Base-by-base conservation (phyloP, 92 coral and sea anemone genomes). In the Plumapathes pennacea region DNA sequence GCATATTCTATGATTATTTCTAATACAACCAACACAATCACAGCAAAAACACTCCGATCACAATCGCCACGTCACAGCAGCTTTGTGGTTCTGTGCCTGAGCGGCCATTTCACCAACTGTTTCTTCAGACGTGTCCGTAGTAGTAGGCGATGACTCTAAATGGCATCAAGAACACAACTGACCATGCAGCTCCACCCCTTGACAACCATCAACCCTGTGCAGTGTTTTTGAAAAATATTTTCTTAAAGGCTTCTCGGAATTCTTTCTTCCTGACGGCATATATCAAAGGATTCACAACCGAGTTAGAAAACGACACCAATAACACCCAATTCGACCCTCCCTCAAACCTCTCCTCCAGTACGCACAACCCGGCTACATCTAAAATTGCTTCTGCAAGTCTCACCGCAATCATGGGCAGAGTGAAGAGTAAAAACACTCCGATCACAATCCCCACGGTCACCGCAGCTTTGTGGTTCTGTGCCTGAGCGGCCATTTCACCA, bases 241-340 rank as follows among this genome's bases (percentile, higher is more conserved):
- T n/a, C n/a, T 65, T 65, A 29, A 65, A 52, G 0, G 72, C 51
- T 8, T 26, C 62, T 39, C 41, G 47, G 31, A 50, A 65, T 65
- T 65, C 72, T 17, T 20, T 38, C 53, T 65, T 65, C 38, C 72
- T 36, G 17, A 46, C 62, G 2, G 72, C 72, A 42, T 65, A 65
- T 21, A 65, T 50, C 72, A 60, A 65, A 15, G 72, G 72, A 51
- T 65, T 65, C 12, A 65, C 32, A 1, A 51, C 72, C 8, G 72
- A 39, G 50, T 65, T 65, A 8, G 72, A 65, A 36, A 21, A 50
- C 14, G 62, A 37, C 12, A 50, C 7, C 4, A 65, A 65, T 8
- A 65, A 56, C 9, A 61, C 52, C 72, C 69, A 62, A 10, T 33
- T 47, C n/a, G 56, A 55, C 69, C 60, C 50, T 38, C 60, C 47